Base-by-base conservation (phyloP, 2,888 invertebrate species). In the Drosophila mettleri region DNA sequence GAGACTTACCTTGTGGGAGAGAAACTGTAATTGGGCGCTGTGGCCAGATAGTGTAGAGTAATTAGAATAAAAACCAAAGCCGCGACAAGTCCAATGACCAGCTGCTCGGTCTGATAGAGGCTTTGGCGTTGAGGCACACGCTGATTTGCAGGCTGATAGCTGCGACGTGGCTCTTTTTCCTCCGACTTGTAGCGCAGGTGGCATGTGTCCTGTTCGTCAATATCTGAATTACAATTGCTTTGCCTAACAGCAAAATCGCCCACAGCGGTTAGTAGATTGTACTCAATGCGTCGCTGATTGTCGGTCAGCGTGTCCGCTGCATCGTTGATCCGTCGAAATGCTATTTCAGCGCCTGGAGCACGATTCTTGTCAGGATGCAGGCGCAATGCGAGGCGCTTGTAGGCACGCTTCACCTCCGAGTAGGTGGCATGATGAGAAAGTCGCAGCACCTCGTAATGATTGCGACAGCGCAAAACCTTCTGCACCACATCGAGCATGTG, bases 301-400 rank as follows among this genome's bases (percentile, higher is more conserved):
- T 97, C 96, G 60, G 95, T 96, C 24, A 97, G 92, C 24, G 95
- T 94, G n/a, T 95, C 94, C 75, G 96, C 96, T 6, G 97, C 96
- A 93, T 96, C 97, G 55, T 96, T 96, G 72, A 97, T 94, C 24
- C 95, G 95, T 93, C 96, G 96, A 85, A 97, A 97, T 1, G 97
- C 96, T 91, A 96, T 96, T 1, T 94, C 95, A 54, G 97, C 95
- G 8, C 96, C 96, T 0, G 96, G 96, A 12, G 96, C 95, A 87
- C 95, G 95, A 92, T 97, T 97, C 91, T 97, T 97, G 89, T 97
- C 97, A 1, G 97, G 97, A 93, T 97, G 97, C 85, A 96, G 93
- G 87, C 95, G 95, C n/a, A 97, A 91, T 0, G 96, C 96, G 61
- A 96, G 90, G 84, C 95, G 95, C 76, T 95, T 94, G 85, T 96